Base-by-base conservation (phyloP, 2,888 invertebrate species). In the Diarsia mendica region DNA sequence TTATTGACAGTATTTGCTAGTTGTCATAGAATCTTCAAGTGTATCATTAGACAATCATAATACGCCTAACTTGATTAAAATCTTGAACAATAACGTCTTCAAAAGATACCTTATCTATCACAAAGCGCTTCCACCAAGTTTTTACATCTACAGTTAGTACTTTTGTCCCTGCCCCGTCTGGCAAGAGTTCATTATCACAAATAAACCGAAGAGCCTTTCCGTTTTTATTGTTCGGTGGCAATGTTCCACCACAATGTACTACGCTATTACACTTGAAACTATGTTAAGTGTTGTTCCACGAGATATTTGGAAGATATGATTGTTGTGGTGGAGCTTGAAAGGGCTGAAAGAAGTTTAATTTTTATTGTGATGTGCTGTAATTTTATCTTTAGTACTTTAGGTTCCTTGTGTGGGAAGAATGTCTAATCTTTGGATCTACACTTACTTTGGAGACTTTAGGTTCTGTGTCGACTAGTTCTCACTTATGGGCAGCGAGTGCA, bases 151-250 rank as follows among this genome's bases (percentile, higher is more conserved):
- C 49, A 64, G 77, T 74, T 39, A 80, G 74, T 84, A 85, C 86
- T 85, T 75, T 79, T 85, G 85, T 84, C 87, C 86, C 82, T 82
- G 85, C 87, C 87, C 88, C 87, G 86, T 84, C 90, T 90, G 90
- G 90, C 90, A 91, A 93, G 93, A 92, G 94, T 93, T 94, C 94
- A 94, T 95, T 95, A 95, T 94, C 94, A 93, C 94, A 95, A 94
- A 94, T 94, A 95, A 94, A 94, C 89, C 81, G 91, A 86, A 92
- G 91, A 92, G 93, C 92, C 91, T 92, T 91, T 92, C 90, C 89
- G 92, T 94, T 94, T 94, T 94, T 94, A 94, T 94, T 93, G 92
- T 91, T 83, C 84, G 83, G 84, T 80, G 74, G 86, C 84, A 84
- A 79, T 87, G 77, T 84, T 78, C 83, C 82, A 85, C 84, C 80